phyloP scores from a whole-genome alignment of 2,113 vertebrate species.

The Thunnus thynnus region DNA sequence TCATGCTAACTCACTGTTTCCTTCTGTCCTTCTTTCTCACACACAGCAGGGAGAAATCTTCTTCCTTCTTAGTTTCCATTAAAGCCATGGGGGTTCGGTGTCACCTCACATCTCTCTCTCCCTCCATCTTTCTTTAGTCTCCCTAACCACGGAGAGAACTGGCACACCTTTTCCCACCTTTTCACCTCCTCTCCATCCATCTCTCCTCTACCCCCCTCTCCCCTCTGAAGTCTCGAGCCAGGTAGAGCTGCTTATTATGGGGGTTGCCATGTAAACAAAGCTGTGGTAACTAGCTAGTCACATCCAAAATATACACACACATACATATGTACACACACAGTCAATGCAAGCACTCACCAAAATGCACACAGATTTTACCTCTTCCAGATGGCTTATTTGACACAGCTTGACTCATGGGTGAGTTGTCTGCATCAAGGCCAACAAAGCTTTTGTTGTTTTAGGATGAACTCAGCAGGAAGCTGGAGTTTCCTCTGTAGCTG shows the following conservation, averaged over 20 bases:
- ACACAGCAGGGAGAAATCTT: slow-evolving; percentile 26
- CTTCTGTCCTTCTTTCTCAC: not conserved
- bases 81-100: slow-evolving; percentile 5
- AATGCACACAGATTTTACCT: slow-evolving; percentile 23
- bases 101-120: slow-evolving; percentile 1
- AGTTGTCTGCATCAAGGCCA: slow-evolving; percentile 38
- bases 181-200: slow-evolving; percentile 9
- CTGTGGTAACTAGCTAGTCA: slow-evolving; percentile 43
- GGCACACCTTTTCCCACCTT: slow-evolving; percentile 42
- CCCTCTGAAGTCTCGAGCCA: slow-evolving; percentile 37
- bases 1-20: slow-evolving; percentile 18
- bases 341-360: slow-evolving; percentile 24
- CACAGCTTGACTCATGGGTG: slow-evolving; percentile 54
- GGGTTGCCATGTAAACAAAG: slow-evolving; percentile 73
- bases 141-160: not conserved
- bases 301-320: slow-evolving; percentile 54
- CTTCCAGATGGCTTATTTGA: slow-evolving; percentile 63
- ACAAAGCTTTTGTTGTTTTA: slow-evolving; percentile 67
- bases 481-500: slow-evolving; percentile 61
- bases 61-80: slow-evolving; percentile 46
- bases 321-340: slow-evolving; percentile 14
- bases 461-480: slow-evolving; percentile 68
- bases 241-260: slow-evolving; percentile 65
- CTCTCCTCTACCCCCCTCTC: not conserved
- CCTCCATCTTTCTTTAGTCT: not conserved